Conservation (phyloP, 2,113 vertebrate genomes). For the Oreochromis aureus region DNA sequence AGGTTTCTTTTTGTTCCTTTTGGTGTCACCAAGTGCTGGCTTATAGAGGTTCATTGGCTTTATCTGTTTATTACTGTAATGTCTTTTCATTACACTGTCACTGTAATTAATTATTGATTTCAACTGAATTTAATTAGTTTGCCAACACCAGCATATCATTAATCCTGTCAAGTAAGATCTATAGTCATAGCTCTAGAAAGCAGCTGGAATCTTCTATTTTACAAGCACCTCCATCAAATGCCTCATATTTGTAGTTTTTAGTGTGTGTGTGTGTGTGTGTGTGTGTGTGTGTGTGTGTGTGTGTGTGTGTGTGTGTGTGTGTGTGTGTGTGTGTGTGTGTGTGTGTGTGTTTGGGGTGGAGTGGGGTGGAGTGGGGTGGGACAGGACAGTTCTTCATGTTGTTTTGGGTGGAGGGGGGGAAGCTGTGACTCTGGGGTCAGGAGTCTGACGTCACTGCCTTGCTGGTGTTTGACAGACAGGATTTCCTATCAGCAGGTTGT, state of each 20-base stretch:
- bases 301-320: not conserved
- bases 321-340: no score
- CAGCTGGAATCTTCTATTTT: not conserved
- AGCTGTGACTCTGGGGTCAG: conserved; percentile 24
- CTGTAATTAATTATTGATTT: not conserved
- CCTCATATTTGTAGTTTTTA: not conserved
- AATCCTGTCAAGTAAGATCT: not conserved
- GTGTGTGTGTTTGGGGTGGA: not conserved
- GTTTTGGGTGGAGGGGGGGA: not conserved
- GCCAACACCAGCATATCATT: not conserved
- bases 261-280: not conserved
- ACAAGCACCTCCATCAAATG: not conserved
- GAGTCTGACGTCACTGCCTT: conserved; percentile 33
- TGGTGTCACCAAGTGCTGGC: not conserved
- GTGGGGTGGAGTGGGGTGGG: not conserved
- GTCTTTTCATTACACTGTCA: not conserved
- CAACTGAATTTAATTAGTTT: not conserved
- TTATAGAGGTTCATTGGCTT: not conserved
- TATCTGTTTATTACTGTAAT: not conserved
- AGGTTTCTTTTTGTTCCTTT: not conserved
- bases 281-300: not conserved
- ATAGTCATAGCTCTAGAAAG: not conserved
- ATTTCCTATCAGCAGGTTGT: conserved; percentile 60
- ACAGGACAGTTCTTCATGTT: not conserved
- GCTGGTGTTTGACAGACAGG: conserved; percentile 38